Conservation (phyloP, 1,140 invertebrate genomes). For the Drosophila mauritiana region DNA sequence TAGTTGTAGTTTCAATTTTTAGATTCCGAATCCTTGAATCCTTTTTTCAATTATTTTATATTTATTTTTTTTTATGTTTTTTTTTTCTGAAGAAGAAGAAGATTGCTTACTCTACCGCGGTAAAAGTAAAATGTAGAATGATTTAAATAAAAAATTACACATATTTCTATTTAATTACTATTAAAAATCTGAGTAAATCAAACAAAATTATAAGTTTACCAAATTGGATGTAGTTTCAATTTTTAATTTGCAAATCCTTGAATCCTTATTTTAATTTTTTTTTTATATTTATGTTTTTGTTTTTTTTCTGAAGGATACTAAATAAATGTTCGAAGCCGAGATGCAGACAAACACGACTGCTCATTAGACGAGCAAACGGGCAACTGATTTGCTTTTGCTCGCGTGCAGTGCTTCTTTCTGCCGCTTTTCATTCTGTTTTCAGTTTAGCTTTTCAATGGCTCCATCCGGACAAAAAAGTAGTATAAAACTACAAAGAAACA, state of each 20-base stretch:
- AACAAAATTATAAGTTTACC: constrained; percentile 1
- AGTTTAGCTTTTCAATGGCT: constrained; percentile 23
- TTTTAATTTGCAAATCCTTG: too few species aligned
- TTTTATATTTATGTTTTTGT: too few species aligned
- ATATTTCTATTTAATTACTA: not conserved
- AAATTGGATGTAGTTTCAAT: not conserved
- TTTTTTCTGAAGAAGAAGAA: too few species aligned
- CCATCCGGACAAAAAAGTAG: constrained; percentile 2
- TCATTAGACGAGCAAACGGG: constrained; percentile 48
- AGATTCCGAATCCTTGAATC: too few species aligned
- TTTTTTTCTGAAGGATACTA: not conserved
- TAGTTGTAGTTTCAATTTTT: too few species aligned
- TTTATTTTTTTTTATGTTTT: too few species aligned
- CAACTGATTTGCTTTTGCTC: constrained; percentile 59
- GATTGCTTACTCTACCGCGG: not conserved
- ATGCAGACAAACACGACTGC: constrained; percentile 46
- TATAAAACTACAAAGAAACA: not conserved
- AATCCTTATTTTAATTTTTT: too few species aligned
- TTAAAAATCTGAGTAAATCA: not conserved
- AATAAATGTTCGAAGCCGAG: not conserved
- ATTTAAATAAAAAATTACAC: not conserved
- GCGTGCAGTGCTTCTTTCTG: constrained; percentile 38
- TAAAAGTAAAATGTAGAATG: too few species aligned
- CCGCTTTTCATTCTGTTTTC: constrained; percentile 8
- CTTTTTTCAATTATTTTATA: too few species aligned